Percentiles rank a stretch among this genome's conserved stretches.
These are phyloP conservation scores for Mantis religiosa DNA, from an alignment of 2,888 invertebrate species.

Conservation along the genomic window DNA sequence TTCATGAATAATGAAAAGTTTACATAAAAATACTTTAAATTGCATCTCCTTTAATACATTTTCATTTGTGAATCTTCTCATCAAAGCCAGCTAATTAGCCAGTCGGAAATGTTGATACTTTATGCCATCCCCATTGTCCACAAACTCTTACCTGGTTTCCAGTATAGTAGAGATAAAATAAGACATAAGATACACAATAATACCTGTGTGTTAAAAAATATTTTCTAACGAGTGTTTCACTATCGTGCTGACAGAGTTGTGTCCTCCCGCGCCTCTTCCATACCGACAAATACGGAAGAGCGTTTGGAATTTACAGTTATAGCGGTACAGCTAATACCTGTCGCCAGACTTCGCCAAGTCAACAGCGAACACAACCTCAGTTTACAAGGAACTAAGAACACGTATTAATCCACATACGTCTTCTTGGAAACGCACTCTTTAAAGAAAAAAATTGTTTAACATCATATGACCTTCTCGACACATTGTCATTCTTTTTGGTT, in stretches of 20 bases:
- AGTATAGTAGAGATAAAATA: not conserved
- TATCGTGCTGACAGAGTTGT: not conserved
- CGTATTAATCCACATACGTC: no score
- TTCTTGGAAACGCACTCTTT: no score
- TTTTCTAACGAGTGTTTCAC: not conserved
- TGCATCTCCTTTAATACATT: no score
- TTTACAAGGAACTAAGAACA: no score
- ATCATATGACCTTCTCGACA: no score
- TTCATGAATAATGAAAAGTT: no score
- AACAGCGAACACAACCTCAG: no score
- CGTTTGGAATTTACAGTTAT: not conserved
- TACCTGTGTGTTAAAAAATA: not conserved
- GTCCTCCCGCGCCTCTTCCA: not conserved
- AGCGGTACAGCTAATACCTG: not conserved
- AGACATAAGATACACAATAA: not conserved
- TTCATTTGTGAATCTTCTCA: no score
- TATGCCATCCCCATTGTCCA: not conserved
- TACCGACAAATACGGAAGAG: not conserved
- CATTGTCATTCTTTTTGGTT: no score
- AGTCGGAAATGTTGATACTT: not conserved
- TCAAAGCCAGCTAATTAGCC: no score
- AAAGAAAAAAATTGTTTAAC: no score
- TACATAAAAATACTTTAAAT: no score
- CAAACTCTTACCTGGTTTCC: not conserved
- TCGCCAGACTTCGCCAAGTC: not conserved